Conservation (phyloP, 2,888 invertebrate species). For the Phyllotreta cruciferae region DNA sequence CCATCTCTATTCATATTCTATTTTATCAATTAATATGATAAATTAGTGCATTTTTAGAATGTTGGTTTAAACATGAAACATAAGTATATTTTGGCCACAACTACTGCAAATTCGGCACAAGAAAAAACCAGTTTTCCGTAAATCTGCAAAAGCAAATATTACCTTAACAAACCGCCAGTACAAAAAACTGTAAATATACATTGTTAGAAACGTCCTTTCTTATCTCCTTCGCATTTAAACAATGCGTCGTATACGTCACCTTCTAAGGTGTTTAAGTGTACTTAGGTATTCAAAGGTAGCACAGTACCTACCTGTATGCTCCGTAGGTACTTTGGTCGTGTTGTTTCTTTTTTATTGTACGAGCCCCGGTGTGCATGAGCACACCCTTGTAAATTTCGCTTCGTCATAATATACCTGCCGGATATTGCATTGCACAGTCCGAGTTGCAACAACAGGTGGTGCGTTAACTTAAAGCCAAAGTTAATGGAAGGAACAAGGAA, state of each 20-base stretch:
- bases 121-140: neutral
- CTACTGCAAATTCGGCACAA: neutral
- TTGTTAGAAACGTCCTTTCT: slow-evolving; percentile 8
- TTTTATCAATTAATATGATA: too few relatives aligned
- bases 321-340: slow-evolving; percentile 11
- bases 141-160: slow-evolving; percentile 11
- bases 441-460: slow-evolving; percentile 26
- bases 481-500: slow-evolving; percentile 7
- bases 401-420: slow-evolving; percentile 37
- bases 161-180: neutral
- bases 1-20: too few relatives aligned
- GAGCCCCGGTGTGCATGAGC: slow-evolving; percentile 17
- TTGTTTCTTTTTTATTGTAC: slow-evolving; percentile 21
- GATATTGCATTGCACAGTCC: neutral
- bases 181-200: slow-evolving; percentile 9
- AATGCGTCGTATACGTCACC: slow-evolving; percentile 19
- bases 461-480: slow-evolving; percentile 1
- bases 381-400: slow-evolving; percentile 33
- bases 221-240: slow-evolving; percentile 21
- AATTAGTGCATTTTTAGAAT: too few relatives aligned
- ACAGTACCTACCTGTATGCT: slow-evolving; percentile 26
- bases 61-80: too few relatives aligned
- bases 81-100: neutral
- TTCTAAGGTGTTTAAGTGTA: slow-evolving; percentile 28
- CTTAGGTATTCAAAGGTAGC: slow-evolving; percentile 28